These are phyloP conservation scores for Sepioteuthis lessoniana DNA, from an alignment of 2,888 invertebrate species.

Conservation along the genomic window DNA sequence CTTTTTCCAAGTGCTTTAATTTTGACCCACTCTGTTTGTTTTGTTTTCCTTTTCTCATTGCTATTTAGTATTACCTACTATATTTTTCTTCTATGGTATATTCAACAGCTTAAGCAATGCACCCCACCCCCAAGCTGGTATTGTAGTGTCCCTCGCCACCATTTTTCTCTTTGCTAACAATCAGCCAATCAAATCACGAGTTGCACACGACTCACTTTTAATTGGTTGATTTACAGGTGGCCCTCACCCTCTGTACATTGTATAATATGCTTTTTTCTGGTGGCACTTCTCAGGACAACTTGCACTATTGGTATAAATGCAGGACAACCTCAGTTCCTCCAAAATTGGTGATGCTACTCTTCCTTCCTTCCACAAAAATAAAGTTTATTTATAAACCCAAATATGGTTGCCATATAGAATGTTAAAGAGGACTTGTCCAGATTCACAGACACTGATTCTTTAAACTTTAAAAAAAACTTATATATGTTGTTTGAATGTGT, in stretches of 20 bases:
- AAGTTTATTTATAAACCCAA: not conserved
- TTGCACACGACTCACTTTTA: not conserved
- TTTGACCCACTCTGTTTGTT: not conserved
- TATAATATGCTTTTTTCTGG: not conserved
- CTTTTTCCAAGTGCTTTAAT: not conserved
- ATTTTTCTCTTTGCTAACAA: not conserved
- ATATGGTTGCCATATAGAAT: not conserved
- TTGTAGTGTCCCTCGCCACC: not conserved
- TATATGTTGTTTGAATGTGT: too few relatives aligned
- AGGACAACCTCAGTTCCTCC: not conserved
- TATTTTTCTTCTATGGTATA: not conserved
- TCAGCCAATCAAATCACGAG: constrained; percentile 6
- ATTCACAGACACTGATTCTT: too few relatives aligned
- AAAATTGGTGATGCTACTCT: not conserved
- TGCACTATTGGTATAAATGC: not conserved
- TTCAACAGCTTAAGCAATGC: constrained; percentile 21
- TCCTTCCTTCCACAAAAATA: not conserved
- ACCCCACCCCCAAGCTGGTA: not conserved
- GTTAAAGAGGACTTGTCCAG: not conserved
- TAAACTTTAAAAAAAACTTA: too few relatives aligned
- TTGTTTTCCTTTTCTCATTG: not conserved
- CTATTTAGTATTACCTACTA: not conserved
- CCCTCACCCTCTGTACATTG: not conserved
- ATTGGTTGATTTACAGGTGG: constrained; percentile 33
- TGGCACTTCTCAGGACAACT: not conserved